Evolutionary conservation across 2,797 vertebrate species (phyloP).

Genomic region (Diplodus sargus): DNA sequence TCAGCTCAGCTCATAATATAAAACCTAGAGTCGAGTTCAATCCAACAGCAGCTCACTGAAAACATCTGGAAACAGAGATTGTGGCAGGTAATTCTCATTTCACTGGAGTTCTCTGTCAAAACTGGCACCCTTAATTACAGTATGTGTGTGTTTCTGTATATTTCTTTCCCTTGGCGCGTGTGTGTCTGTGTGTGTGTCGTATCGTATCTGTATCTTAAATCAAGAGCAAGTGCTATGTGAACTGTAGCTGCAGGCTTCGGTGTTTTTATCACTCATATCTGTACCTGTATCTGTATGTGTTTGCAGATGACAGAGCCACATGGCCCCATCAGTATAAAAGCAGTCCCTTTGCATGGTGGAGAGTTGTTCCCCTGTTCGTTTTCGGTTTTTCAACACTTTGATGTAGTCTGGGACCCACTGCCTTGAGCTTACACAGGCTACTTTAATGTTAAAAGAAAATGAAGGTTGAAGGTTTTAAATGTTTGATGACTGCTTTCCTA

Average conservation of each 20-base stretch:
- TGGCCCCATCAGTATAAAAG: conserved; percentile 60
- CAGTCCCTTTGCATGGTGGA: conserved; percentile 7
- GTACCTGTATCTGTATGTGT: conserved; percentile 23
- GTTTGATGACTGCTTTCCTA: conserved; percentile 36
- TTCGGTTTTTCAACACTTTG: conserved; percentile 19
- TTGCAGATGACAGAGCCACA: conserved; percentile 68
- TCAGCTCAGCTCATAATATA: background rate
- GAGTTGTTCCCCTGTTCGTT: conserved; percentile 16
- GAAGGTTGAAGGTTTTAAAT: conserved; percentile 48
- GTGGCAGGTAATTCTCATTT: conserved; percentile 14
- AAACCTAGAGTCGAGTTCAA: conserved; percentile 23
- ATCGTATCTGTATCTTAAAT: conserved; percentile 10
- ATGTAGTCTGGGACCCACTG: conserved; percentile 2
- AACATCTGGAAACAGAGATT: conserved; percentile 52
- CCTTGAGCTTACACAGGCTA: background rate
- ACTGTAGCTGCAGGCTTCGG: conserved; percentile 31
- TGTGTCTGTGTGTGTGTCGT: background rate
- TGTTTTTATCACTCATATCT: conserved; percentile 42
- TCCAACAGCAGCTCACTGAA: conserved; percentile 25
- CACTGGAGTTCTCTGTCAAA: conserved; percentile 18
- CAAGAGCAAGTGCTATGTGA: conserved; percentile 20
- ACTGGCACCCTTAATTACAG: conserved; percentile 2
- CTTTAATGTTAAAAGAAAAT: conserved; percentile 42
- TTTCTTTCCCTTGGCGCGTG: no score
- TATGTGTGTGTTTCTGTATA: background rate